These are phyloP conservation scores for Ophion slaviceki DNA, from an alignment of 2,888 invertebrate species.

Conservation along the genomic window DNA sequence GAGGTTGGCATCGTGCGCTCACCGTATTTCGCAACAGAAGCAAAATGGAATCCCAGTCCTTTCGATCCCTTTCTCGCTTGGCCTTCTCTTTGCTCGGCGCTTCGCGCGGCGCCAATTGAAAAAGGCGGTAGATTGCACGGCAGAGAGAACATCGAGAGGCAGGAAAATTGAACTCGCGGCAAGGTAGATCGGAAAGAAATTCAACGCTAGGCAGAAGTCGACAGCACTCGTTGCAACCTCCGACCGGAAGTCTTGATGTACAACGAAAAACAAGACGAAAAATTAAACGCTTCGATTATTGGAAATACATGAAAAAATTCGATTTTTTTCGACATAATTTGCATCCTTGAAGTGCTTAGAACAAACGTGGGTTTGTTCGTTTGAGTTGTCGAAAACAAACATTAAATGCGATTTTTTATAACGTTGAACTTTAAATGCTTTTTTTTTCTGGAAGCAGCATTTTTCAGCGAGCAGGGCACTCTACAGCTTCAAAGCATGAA, in stretches of 20 bases:
- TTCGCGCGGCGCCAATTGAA: constrained; percentile 60
- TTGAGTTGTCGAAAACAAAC: too few relatives aligned
- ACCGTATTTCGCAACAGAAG: constrained; percentile 51
- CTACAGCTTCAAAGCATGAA: too few relatives aligned
- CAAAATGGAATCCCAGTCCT: constrained; percentile 55
- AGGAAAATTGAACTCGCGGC: constrained; percentile 24
- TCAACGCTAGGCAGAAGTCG: constrained; percentile 47
- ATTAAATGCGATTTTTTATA: too few relatives aligned
- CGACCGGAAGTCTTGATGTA: constrained; percentile 33
- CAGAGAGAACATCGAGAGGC: constrained; percentile 38
- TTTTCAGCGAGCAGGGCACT: too few relatives aligned
- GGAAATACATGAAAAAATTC: background rate
- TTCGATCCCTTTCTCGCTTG: constrained; percentile 32
- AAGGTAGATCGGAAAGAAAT: constrained; percentile 58
- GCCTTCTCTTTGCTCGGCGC: constrained; percentile 29
- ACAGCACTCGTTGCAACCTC: constrained; percentile 33
- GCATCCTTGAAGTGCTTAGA: background rate
- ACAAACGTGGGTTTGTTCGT: too few relatives aligned
- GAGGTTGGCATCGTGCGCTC: constrained; percentile 39
- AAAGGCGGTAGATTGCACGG: constrained; percentile 44
- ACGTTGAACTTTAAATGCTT: too few relatives aligned
- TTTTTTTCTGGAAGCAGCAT: too few relatives aligned
- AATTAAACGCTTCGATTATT: constrained; percentile 34
- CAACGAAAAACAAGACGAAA: background rate
- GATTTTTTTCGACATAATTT: background rate